Evolutionary conservation across 2,888 invertebrate genomes (phyloP).

Genomic region (Tanypteryx hageni): DNA sequence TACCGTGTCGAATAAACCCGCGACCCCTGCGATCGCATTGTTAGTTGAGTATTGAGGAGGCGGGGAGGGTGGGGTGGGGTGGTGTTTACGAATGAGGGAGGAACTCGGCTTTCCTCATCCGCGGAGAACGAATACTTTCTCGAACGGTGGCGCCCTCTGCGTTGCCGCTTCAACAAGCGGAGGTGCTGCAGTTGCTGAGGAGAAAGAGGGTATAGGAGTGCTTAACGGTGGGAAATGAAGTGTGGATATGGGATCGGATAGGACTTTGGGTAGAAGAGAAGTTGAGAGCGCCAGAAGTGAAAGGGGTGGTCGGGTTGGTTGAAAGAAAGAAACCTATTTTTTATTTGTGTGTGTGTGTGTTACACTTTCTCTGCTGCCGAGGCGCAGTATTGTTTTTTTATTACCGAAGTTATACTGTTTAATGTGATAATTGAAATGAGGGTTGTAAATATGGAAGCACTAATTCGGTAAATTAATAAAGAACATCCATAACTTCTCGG

Average conservation of each 20-base stretch:
- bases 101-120: neutral
- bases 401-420: no score
- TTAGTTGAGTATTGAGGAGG: no score
- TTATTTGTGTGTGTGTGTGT: no score
- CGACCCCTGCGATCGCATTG: no score
- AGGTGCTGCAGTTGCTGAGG: constrained; percentile 14
- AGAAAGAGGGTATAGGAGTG: neutral
- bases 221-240: constrained; percentile 46
- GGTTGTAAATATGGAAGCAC: no score
- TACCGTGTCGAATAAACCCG: no score
- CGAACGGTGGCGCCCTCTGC: neutral
- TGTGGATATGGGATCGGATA: constrained; percentile 36
- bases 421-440: no score
- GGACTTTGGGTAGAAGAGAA: neutral
- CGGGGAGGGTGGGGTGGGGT: neutral
- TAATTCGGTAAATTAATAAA: no score
- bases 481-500: no score
- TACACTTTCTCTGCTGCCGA: no score
- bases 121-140: neutral
- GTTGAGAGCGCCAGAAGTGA: neutral
- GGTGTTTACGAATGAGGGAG: neutral
- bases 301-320: neutral
- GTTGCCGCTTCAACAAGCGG: constrained; percentile 36
- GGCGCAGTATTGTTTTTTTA: no score
- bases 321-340: no score